These are phyloP conservation scores for Aleiodes alternator DNA, from an alignment of 2,888 invertebrate genomes.

Conservation along the genomic window DNA sequence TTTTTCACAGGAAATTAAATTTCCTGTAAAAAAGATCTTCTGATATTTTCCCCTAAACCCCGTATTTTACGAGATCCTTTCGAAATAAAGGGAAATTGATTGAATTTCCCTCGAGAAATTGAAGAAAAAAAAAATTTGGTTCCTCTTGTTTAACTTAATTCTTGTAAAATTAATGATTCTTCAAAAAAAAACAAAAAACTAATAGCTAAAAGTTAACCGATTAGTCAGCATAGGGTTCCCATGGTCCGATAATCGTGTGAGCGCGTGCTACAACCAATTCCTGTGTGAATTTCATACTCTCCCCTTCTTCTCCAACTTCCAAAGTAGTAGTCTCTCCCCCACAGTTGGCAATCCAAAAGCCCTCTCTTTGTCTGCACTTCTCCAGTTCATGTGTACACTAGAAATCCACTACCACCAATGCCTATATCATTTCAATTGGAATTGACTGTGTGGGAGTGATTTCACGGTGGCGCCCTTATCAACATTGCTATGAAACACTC, in stretches of 20 bases:
- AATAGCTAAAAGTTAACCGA: slow-evolving; percentile 66
- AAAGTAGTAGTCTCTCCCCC: slow-evolving; percentile 40
- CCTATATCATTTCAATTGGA: slow-evolving; percentile 43
- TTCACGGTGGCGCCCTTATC: slow-evolving; percentile 68
- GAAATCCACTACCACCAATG: slow-evolving; percentile 28
- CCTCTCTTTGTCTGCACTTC: slow-evolving; percentile 43
- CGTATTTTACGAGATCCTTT: not conserved
- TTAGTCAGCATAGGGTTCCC: slow-evolving; percentile 71
- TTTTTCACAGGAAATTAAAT: no score
- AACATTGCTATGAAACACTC: slow-evolving; percentile 50
- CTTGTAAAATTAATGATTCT: no score
- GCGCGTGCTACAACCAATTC: slow-evolving; percentile 71
- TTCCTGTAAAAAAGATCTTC: no score
- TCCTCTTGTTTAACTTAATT: no score
- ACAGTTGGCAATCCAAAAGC: slow-evolving; percentile 31
- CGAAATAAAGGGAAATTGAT: not conserved
- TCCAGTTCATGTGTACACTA: slow-evolving; percentile 16
- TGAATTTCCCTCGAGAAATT: not conserved
- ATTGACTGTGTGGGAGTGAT: slow-evolving; percentile 59
- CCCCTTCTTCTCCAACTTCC: slow-evolving; percentile 60
- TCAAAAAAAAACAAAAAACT: no score
- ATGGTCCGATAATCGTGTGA: slow-evolving; percentile 71
- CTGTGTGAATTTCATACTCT: slow-evolving; percentile 72
- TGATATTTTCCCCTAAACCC: no score
- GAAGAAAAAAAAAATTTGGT: no score